phyloP scores from a whole-genome alignment of 2,888 invertebrate genomes.

The Heliconius sara region DNA sequence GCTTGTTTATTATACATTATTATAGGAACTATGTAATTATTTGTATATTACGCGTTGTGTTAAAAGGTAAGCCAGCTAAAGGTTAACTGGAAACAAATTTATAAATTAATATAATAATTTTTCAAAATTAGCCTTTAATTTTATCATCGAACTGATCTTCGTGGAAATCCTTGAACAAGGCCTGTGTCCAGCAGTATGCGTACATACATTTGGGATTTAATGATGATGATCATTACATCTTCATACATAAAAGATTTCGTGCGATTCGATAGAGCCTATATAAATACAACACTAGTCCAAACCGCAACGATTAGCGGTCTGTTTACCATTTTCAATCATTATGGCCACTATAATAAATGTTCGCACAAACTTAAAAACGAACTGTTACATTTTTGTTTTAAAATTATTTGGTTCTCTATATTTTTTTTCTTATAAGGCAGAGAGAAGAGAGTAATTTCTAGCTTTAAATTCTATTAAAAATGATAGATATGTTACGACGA shows the following conservation, averaged over 20 bases:
- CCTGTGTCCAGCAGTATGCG: background rate
- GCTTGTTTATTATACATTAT: too few species aligned
- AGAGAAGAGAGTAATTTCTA: background rate
- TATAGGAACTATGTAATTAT: too few species aligned
- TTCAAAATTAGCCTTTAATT: too few species aligned
- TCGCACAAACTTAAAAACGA: conserved; percentile 33
- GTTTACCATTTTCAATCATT: conserved; percentile 67
- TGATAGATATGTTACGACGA: too few species aligned
- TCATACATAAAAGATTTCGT: too few species aligned
- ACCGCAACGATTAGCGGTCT: conserved; percentile 73
- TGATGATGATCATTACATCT: background rate
- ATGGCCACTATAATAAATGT: conserved; percentile 45
- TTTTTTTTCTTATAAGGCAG: background rate
- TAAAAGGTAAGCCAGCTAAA: too few species aligned
- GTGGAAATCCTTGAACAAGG: too few species aligned
- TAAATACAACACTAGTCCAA: conserved; percentile 56
- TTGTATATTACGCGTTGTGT: too few species aligned
- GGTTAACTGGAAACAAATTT: too few species aligned
- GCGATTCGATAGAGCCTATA: background rate
- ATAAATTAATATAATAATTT: too few species aligned
- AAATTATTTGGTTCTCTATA: background rate
- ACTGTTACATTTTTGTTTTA: conserved; percentile 8
- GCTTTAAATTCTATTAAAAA: too few species aligned
- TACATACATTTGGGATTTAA: background rate
- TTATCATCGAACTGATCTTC: too few species aligned